Base-by-base conservation (phyloP, 2,888 invertebrate species). In the Heliconius ethilla region DNA sequence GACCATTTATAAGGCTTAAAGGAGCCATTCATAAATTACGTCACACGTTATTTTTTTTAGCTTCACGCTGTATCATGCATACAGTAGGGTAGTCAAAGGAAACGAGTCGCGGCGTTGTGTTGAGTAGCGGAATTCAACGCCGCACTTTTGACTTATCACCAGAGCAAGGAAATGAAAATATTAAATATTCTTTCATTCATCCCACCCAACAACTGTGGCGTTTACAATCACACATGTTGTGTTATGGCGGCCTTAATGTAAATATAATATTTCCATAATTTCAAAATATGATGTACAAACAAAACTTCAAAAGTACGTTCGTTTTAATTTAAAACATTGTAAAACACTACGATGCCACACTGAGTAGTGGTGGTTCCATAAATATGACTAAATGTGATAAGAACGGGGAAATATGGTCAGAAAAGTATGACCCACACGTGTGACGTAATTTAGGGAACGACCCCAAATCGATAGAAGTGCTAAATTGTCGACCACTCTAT, bases 1-100 rank as follows among this genome's bases (percentile, higher is more conserved):
- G 55, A 72, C 33, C 33, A 72, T 55, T n/a, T 22, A 33, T 72
- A 72, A 72, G 72, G 72, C 72, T 7, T 59, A 10, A n/a, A 11
- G 59, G 59, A 3, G 11, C 1, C 59, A 59, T 59, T n/a, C 59
- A 59, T n/a, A n/a, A 51, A n/a, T n/a, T 59, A 59, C n/a, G 59
- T 59, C 59, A 59, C 59, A 59, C 9, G 4, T 51, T 7, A 9
- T 22, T 22, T 22, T 51, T 45, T 51, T 51, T 51, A 51, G 22
- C 18, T 40, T 40, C 11, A 40, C 40, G 40, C 40, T 40, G 18
- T 9, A 51, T 15, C 45, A 5, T 18, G 51, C 22, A 9, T 18
- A 7, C 3, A 22, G 22, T 18, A 22, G 51, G 51, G 22, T 18
- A 51, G 1, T 18, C 11, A 11, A 3, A n/a, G 22, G n/a, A 59